Conservation (phyloP, 2,797 vertebrate genomes). For the Sebastes diaconus region DNA sequence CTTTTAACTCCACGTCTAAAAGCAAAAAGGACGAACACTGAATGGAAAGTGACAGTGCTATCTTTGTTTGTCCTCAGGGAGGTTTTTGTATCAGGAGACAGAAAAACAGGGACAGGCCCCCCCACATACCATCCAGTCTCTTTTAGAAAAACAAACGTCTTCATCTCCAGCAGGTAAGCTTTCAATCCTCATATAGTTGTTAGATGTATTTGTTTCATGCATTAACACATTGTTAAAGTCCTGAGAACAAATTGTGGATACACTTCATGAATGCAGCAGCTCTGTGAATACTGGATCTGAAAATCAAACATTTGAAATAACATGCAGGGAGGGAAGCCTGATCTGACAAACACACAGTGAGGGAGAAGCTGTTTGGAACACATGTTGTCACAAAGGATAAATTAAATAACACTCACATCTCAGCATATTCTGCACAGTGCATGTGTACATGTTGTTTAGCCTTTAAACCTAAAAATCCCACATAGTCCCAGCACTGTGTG, state of each 20-base stretch:
- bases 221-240: neutral
- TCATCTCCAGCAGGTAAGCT: neutral
- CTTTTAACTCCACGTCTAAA: neutral
- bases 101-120: neutral
- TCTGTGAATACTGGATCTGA: constrained; percentile 22
- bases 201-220: neutral
- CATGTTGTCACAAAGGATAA: neutral
- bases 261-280: neutral
- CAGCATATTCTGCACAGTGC: too few species aligned
- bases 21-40: neutral
- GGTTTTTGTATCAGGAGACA: neutral
- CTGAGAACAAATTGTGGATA: neutral
- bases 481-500: too few species aligned
- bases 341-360: neutral
- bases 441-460: too few species aligned
- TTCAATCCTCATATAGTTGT: neutral
- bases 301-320: constrained; percentile 37
- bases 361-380: neutral
- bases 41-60: constrained; percentile 5
- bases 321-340: neutral
- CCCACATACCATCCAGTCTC: neutral
- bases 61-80: constrained; percentile 4
- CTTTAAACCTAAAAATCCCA: too few species aligned
- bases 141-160: neutral
- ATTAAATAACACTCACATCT: neutral